Evolutionary conservation across 2,888 invertebrate species (phyloP).

Genomic region (Hymenopus coronatus): DNA sequence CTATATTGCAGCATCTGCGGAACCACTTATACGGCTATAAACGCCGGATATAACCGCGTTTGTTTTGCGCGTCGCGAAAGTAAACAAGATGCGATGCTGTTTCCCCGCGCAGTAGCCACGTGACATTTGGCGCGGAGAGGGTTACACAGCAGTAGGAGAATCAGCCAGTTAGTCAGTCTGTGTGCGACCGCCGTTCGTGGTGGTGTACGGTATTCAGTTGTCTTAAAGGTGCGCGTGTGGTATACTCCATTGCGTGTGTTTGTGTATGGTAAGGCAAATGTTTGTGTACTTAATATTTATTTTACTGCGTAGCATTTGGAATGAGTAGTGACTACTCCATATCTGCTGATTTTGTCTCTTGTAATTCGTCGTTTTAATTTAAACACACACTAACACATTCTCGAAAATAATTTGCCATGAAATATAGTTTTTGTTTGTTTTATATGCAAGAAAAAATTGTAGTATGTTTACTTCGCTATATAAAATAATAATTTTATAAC

Average conservation of each 20-base stretch:
- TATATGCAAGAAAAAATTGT: no score
- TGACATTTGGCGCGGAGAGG: background rate
- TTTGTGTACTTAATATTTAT: background rate
- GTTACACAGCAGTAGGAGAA: background rate
- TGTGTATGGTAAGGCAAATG: background rate
- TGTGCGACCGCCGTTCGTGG: background rate
- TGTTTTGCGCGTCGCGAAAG: background rate
- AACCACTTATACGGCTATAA: no score
- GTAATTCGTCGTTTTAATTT: no score
- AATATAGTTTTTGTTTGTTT: no score
- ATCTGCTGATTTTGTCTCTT: no score
- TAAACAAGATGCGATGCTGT: background rate
- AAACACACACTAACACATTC: no score
- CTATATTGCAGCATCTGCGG: no score
- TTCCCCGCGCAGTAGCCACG: background rate
- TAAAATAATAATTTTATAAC: no score
- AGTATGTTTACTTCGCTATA: no score
- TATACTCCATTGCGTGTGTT: background rate
- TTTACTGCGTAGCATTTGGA: background rate
- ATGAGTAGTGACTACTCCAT: background rate
- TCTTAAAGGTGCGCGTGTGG: background rate
- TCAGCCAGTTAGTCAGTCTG: background rate
- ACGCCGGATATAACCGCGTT: background rate
- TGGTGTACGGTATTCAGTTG: background rate
- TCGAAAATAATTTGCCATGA: no score